These are phyloP conservation scores for Panurus biarmicus DNA, from an alignment of 2,113 vertebrate genomes.

Conservation along the genomic window DNA sequence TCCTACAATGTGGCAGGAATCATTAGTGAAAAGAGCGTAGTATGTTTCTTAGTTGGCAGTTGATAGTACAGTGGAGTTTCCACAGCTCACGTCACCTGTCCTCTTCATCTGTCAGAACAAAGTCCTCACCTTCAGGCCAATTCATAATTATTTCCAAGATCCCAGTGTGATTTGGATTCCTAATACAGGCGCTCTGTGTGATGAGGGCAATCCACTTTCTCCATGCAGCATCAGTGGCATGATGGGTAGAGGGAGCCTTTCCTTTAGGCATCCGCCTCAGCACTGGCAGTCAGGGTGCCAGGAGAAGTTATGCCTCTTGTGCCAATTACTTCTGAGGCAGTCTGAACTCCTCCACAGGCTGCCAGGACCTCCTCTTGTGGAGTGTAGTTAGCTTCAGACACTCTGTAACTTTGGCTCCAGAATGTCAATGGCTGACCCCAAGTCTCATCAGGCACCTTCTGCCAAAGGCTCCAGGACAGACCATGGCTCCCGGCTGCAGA, in stretches of 20 bases:
- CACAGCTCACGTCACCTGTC: not conserved
- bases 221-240: accelerated
- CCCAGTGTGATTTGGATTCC: not conserved
- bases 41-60: not conserved
- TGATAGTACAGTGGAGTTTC: not conserved
- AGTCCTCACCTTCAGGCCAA: not conserved
- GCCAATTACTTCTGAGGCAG: not conserved
- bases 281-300: not conserved
- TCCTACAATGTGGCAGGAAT: not conserved
- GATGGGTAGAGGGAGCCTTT: not conserved
- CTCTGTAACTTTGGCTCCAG: not conserved
- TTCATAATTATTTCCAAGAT: not conserved
- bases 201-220: not conserved
- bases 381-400: not conserved
- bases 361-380: not conserved
- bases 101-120: not conserved
- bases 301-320: not conserved
- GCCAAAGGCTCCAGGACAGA: not conserved
- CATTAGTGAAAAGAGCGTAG: not conserved
- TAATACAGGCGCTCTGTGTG: accelerated
- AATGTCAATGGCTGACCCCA: accelerated
- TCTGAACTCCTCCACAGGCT: not conserved
- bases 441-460: not conserved
- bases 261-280: not conserved
- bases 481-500: accelerated